Percentiles rank a stretch among this genome's conserved stretches.
These are phyloP conservation scores for Chrysolina haemoptera DNA, from an alignment of 2,888 invertebrate species.

Conservation along the genomic window DNA sequence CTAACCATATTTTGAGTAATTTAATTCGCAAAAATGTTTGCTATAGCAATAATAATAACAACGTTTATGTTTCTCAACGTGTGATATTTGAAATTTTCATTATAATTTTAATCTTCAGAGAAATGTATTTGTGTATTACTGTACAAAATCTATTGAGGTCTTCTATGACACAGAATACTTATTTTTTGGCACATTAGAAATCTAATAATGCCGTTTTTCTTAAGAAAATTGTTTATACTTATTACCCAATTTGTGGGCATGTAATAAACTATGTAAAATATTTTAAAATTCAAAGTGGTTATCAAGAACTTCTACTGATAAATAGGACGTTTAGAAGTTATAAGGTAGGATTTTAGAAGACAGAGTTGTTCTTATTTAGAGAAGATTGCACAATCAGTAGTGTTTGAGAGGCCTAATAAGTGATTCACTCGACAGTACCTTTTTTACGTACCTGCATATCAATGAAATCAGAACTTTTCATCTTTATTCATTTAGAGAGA, in stretches of 20 bases:
- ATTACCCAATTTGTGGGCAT: constrained; percentile 53
- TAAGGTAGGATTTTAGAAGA: constrained; percentile 42
- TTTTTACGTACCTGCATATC: constrained; percentile 55
- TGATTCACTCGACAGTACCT: constrained; percentile 61
- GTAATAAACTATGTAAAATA: constrained; percentile 51
- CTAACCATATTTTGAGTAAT: constrained; percentile 50
- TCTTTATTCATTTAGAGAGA: constrained; percentile 7
- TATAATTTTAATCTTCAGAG: constrained; percentile 34
- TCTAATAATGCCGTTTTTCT: constrained; percentile 52
- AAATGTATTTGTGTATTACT: constrained; percentile 53
- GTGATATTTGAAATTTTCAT: constrained; percentile 57
- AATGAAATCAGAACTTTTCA: constrained; percentile 30
- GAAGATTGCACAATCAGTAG: constrained; percentile 62
- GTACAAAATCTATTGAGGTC: constrained; percentile 56
- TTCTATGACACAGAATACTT: constrained; percentile 52
- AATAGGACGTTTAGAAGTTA: constrained; percentile 28
- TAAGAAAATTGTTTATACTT: constrained; percentile 56
- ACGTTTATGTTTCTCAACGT: constrained; percentile 60
- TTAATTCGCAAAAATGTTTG: constrained; percentile 63
- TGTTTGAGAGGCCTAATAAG: constrained; percentile 67
- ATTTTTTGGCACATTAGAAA: constrained; percentile 53
- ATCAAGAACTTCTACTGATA: constrained; percentile 50
- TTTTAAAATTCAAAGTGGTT: constrained; percentile 16
- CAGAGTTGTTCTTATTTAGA: constrained; percentile 48
- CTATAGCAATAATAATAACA: constrained; percentile 72